These are phyloP conservation scores for Trypoxylus dichotomus DNA, from an alignment of 1,140 invertebrate species.

Conservation along the genomic window DNA sequence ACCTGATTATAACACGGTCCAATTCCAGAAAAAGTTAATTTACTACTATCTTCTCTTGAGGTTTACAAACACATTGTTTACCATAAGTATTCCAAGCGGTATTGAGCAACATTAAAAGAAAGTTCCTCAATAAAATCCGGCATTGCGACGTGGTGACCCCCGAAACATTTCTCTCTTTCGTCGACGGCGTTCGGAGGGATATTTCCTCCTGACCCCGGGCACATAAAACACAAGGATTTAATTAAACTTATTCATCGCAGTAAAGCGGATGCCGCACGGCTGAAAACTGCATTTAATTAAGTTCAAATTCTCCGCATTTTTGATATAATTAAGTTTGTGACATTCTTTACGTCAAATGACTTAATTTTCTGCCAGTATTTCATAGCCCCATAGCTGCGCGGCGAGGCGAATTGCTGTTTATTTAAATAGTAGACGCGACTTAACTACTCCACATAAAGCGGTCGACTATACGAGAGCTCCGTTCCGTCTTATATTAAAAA, in stretches of 20 bases:
- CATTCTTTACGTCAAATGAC: constrained; percentile 49
- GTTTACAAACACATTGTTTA: too few species aligned
- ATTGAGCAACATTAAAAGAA: too few species aligned
- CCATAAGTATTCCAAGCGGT: too few species aligned
- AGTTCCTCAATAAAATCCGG: too few species aligned
- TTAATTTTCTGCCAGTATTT: constrained; percentile 42
- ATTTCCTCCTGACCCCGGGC: constrained; percentile 28
- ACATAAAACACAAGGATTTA: constrained; percentile 55
- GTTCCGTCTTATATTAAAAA: background rate
- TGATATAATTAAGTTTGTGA: constrained; percentile 53
- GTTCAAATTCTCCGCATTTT: constrained; percentile 54
- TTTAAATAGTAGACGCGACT: background rate
- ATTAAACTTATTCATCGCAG: constrained; percentile 56
- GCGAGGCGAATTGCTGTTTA: background rate
- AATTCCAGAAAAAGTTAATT: too few species aligned
- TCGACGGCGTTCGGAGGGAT: background rate
- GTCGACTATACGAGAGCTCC: background rate
- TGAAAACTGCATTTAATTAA: constrained; percentile 55
- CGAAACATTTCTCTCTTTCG: background rate
- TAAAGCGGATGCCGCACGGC: constrained; percentile 50
- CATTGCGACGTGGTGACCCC: background rate
- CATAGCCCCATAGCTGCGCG: background rate
- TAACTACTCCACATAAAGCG: background rate
- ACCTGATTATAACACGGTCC: too few species aligned
- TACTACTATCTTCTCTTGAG: too few species aligned